A percentile compares a stretch with the other conserved stretches of the same genome.
Conservation (phyloP, 2,888 invertebrate genomes). For the Conchocele bisecta region DNA sequence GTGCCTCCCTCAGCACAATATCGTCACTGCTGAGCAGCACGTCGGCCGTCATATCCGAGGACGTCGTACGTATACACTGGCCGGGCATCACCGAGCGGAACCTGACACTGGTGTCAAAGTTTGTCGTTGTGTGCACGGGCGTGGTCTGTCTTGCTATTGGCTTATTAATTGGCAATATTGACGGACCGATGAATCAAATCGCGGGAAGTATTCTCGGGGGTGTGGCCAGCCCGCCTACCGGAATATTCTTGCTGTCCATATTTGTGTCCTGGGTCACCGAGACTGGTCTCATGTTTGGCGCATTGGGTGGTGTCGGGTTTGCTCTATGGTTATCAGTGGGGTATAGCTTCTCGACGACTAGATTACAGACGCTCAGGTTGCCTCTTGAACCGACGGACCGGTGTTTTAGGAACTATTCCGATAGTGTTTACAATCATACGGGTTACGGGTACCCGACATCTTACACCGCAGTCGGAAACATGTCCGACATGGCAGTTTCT, state of each 20-base stretch:
- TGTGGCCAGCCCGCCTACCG: constrained; percentile 31
- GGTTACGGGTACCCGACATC: no score
- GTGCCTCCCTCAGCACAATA: no score
- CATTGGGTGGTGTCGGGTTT: constrained; percentile 41
- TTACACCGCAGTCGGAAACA: no score
- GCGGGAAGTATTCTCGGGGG: constrained; percentile 32
- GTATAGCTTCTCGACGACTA: no score
- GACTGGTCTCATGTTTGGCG: constrained; percentile 61
- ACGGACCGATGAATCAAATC: constrained; percentile 49
- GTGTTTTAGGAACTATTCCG: no score
- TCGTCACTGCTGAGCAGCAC: no score
- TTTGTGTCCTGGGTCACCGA: constrained; percentile 23
- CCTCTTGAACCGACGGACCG: constrained; percentile 60
- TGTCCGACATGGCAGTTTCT: no score
- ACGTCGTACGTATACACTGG: no score
- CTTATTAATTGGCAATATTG: constrained; percentile 32
- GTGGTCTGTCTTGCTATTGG: constrained; percentile 31
- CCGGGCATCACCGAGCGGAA: no score
- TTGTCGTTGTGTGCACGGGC: constrained; percentile 30
- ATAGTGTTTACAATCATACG: no score
- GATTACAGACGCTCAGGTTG: constrained; percentile 54
- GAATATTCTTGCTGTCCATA: constrained; percentile 32
- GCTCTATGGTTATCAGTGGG: constrained; percentile 56
- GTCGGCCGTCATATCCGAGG: no score
- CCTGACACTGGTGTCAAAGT: constrained; percentile 31